Conservation (phyloP, 2,113 vertebrate species). For the Podarcis raffonei region DNA sequence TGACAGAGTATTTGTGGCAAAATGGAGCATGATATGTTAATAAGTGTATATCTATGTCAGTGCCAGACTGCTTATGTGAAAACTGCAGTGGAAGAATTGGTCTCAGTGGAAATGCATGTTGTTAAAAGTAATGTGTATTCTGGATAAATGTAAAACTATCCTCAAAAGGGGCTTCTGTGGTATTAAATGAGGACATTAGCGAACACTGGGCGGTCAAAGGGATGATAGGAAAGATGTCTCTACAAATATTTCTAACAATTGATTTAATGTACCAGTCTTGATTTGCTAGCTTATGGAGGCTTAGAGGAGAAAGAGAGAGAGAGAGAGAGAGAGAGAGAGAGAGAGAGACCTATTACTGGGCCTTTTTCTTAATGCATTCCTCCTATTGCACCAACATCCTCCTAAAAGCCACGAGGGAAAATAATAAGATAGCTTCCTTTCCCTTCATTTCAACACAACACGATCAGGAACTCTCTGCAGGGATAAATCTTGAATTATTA, state of each 20-base stretch:
- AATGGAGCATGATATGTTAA: slow-evolving; percentile 20
- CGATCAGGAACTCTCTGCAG: background rate
- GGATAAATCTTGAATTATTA: background rate
- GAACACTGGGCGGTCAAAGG: slow-evolving; percentile 4
- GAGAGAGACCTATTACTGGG: background rate
- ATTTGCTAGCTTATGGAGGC: slow-evolving; percentile 26
- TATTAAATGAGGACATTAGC: slow-evolving; percentile 1
- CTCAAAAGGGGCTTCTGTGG: slow-evolving; percentile 26
- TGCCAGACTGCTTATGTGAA: slow-evolving; percentile 25
- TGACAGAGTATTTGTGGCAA: slow-evolving; percentile 28
- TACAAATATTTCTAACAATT: slow-evolving; percentile 14
- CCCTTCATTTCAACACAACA: background rate
- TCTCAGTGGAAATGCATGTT: slow-evolving; percentile 35
- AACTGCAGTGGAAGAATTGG: slow-evolving; percentile 36
- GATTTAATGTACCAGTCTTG: background rate
- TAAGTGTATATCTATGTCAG: slow-evolving; percentile 29
- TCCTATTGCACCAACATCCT: background rate
- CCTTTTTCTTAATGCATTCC: background rate
- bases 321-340: slow-evolving; percentile 1
- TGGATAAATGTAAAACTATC: slow-evolving; percentile 25
- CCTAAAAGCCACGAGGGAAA: background rate
- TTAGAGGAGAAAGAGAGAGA: slow-evolving; percentile 19
- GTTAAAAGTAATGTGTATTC: slow-evolving; percentile 26
- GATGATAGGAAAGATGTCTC: slow-evolving; percentile 21
- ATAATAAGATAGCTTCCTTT: background rate